Conservation (phyloP, 2,113 vertebrate genomes). For the Hemiprocne comata region DNA sequence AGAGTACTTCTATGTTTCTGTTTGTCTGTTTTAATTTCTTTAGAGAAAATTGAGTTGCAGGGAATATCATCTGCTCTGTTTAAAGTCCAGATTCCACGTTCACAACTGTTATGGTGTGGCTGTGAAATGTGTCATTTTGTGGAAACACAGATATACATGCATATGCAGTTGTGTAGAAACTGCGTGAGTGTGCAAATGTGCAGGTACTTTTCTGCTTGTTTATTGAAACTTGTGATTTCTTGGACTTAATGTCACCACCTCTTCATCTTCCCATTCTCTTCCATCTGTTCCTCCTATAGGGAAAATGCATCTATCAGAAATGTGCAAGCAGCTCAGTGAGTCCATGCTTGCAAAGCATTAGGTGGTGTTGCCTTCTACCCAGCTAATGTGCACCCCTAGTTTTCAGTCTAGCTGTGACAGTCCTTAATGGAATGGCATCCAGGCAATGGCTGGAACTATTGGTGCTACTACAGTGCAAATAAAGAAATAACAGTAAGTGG, state of each 20-base stretch:
- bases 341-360: fast-evolving
- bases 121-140: neutral
- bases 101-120: fast-evolving
- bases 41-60: neutral
- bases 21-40: neutral
- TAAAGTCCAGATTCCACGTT: neutral
- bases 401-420: neutral
- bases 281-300: neutral
- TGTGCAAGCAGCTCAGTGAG: neutral
- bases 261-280: neutral
- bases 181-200: neutral
- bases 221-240: neutral
- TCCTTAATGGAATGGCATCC: neutral
- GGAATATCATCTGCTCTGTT: neutral
- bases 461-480: neutral
- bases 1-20: neutral
- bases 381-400: neutral
- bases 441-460: neutral
- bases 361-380: fast-evolving
- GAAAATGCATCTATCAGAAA: neutral
- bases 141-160: neutral
- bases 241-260: neutral
- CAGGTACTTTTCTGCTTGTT: neutral
- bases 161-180: neutral
- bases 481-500: neutral